Conservation (phyloP, 1,140 invertebrate species). For the Drosophila kepulauana region DNA sequence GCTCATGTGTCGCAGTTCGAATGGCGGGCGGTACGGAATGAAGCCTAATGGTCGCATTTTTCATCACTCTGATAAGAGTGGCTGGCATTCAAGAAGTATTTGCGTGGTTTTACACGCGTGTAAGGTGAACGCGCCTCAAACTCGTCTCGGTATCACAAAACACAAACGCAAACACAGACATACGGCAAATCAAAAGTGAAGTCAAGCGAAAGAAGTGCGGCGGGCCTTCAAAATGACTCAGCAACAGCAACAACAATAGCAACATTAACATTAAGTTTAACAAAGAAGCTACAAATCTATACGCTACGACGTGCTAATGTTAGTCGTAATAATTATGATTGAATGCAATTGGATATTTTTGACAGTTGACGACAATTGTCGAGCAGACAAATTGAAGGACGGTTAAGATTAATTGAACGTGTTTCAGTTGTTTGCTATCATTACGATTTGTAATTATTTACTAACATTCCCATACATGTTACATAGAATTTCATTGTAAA, state of each 20-base stretch:
- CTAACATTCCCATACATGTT: background rate
- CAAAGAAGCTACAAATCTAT: conserved; percentile 31
- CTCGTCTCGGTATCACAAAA: conserved; percentile 7
- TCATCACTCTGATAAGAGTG: conserved; percentile 46
- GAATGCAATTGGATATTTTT: conserved; percentile 36
- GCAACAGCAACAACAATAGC: conserved; percentile 18
- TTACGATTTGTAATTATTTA: background rate
- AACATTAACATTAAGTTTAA: background rate
- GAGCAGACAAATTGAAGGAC: conserved; percentile 21
- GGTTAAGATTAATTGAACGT: conserved; percentile 15
- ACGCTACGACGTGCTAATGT: conserved; percentile 27
- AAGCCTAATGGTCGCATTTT: conserved; percentile 37
- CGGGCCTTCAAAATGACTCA: conserved; percentile 23
- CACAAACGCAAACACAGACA: no score
- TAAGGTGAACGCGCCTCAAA: conserved; percentile 17
- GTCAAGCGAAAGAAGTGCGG: conserved; percentile 10
- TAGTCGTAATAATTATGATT: conserved; percentile 30
- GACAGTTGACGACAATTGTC: conserved; percentile 19
- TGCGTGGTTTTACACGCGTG: conserved; percentile 28
- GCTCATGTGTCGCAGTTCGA: background rate
- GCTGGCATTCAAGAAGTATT: conserved; percentile 33
- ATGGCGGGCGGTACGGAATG: background rate
- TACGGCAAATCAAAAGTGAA: no score
- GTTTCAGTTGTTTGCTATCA: conserved; percentile 1
- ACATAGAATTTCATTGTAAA: background rate